Evolutionary conservation across 2,888 invertebrate species (phyloP), one percentile per base, ranked within the genome.

Genomic region (Rotaria magnacalcarata): DNA sequence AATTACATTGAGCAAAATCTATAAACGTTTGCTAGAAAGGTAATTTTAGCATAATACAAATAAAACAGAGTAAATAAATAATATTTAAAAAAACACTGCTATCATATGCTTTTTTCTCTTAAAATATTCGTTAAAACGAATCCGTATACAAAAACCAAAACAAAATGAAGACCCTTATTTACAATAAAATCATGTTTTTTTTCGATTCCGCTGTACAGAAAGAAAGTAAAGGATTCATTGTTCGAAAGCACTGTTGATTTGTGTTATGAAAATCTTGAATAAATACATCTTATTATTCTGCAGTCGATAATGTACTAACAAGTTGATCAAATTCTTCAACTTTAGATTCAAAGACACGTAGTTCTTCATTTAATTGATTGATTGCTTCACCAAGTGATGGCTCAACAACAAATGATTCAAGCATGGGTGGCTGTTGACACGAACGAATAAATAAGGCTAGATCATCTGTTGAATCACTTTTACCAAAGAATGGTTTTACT

Each of bases 381-480:
- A 93, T 91, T 14, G 90, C 89, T 41, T 90, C 89, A 67, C 88
- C 87, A 8, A 89, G 86, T 50, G 88, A 89, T 10, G 88, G 87
- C 54, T 89, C 88, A 19, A 89, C 89, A 58, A 89, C 91, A 88
- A 93, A 93, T 80, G 92, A 92, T 87, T 92, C 91, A 52, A 93
- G 90, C 54, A 92, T 92, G 5, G 94, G 94, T 14, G 95, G 95
- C 88, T 93, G 93, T 89, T 95, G 93, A 91, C 95, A 95, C 89
- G 95, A 94, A 54, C 94, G 93, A 91, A 94, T 95, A 91, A 95
- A 95, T 88, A 93, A 93, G 0, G 94, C 94, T 87, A 95, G 92
- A 89, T 95, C 95, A 84, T 93, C 93, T 89, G 94, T 94, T 7
- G 89, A 89, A 87, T 90, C 90, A 27, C 86, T 85, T 50, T 85